A percentile compares a stretch with the other conserved stretches of the same genome.
phyloP scores from a whole-genome alignment of 2,888 invertebrate genomes.

The Syritta pipiens region DNA sequence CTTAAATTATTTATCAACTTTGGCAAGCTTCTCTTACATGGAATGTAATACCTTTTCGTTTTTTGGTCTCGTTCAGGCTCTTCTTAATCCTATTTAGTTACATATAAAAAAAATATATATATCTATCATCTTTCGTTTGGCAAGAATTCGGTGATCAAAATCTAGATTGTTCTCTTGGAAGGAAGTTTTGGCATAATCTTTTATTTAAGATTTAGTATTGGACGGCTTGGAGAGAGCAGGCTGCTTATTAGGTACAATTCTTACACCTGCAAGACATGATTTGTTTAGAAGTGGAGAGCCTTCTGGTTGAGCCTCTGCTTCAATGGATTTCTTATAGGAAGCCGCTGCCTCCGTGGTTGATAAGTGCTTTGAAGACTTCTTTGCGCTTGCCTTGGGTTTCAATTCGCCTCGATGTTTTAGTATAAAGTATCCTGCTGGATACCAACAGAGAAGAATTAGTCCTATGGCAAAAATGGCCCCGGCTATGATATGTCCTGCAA shows the following conservation, averaged over 20 bases:
- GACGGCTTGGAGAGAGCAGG: constrained; percentile 31
- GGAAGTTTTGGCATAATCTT: constrained; percentile 30
- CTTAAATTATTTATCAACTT: constrained; percentile 10
- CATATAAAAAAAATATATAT: no score
- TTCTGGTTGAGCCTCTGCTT: constrained; percentile 58
- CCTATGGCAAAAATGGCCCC: constrained; percentile 80
- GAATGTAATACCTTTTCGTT: no score
- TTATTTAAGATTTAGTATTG: constrained; percentile 27
- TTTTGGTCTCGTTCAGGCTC: no score
- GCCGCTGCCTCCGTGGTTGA: constrained; percentile 5
- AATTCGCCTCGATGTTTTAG: constrained; percentile 48
- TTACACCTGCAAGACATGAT: constrained; percentile 27
- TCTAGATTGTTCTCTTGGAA: constrained; percentile 29
- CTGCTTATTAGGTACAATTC: constrained; percentile 41
- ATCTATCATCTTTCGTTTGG: constrained; percentile 37
- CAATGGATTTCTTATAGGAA: constrained; percentile 43
- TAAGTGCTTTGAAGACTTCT: constrained; percentile 23
- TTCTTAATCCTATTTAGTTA: no score
- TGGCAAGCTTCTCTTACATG: constrained; percentile 37
- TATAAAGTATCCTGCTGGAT: constrained; percentile 70
- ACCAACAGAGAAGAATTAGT: constrained; percentile 77
- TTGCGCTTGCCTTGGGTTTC: constrained; percentile 9
- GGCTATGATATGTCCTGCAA: constrained; percentile 80
- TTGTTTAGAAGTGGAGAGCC: constrained; percentile 61
- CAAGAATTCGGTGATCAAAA: constrained; percentile 24